phyloP scores from a whole-genome alignment of 1,140 invertebrate genomes.

The Drosophila kanapiae region DNA sequence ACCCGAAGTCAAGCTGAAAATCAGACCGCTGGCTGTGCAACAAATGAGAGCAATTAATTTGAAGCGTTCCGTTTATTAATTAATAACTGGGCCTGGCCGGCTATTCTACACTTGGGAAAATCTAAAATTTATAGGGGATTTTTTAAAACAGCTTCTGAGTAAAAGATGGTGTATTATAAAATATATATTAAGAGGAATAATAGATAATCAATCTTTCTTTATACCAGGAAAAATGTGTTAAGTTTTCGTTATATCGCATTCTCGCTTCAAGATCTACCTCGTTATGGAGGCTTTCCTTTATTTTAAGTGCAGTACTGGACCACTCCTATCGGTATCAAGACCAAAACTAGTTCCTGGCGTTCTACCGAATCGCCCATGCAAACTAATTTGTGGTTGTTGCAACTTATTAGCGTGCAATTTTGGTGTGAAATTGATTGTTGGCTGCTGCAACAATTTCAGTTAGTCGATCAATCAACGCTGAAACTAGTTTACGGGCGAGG shows the following conservation, averaged over 20 bases:
- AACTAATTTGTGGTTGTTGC: conserved; percentile 46
- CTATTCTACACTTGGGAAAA: conserved; percentile 5
- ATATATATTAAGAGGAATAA: neutral
- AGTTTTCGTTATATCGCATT: no score
- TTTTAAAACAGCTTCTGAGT: neutral
- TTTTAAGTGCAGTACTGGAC: neutral
- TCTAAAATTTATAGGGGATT: neutral
- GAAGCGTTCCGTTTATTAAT: conserved; percentile 72
- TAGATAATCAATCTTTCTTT: neutral
- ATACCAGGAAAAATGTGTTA: no score
- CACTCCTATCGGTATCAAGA: neutral
- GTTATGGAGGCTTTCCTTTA: neutral
- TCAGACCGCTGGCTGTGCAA: conserved; percentile 66
- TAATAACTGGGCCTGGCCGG: conserved; percentile 59
- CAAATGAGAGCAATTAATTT: conserved; percentile 76
- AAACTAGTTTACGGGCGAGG: conserved; percentile 34
- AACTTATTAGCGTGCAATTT: conserved; percentile 53
- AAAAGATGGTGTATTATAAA: no score
- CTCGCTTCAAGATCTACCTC: neutral
- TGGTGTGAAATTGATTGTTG: conserved; percentile 55
- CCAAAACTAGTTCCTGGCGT: conserved; percentile 22
- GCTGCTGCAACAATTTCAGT: conserved; percentile 43
- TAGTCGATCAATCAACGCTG: conserved; percentile 41
- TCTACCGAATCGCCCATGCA: conserved; percentile 9
- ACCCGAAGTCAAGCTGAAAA: conserved; percentile 6